phyloP scores from a whole-genome alignment of 2,888 invertebrate genomes.

The Tachina fera region DNA sequence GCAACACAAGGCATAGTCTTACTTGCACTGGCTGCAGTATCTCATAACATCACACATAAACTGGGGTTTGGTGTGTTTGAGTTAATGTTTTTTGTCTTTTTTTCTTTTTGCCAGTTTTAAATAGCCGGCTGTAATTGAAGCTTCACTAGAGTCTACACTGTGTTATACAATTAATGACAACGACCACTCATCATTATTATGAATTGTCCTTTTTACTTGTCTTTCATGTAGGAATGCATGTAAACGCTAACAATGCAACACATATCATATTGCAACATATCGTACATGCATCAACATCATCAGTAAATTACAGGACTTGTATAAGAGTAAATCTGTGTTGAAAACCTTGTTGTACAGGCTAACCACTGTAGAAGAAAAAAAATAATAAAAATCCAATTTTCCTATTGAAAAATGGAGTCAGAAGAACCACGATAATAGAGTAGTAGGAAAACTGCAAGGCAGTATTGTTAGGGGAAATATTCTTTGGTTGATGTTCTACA shows the following conservation, averaged over 20 bases:
- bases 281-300: slow-evolving; percentile 18
- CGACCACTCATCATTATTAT: slow-evolving; percentile 51
- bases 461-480: slow-evolving; percentile 8
- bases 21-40: not conserved
- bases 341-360: slow-evolving; percentile 7
- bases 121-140: slow-evolving; percentile 53
- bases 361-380: not conserved
- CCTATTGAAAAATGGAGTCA: not conserved
- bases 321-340: slow-evolving; percentile 15
- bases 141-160: slow-evolving; percentile 21
- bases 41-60: slow-evolving; percentile 10
- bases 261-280: slow-evolving; percentile 38
- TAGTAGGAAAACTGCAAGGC: not conserved
- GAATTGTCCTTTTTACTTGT: slow-evolving; percentile 49
- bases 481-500: not conserved
- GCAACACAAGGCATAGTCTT: not conserved
- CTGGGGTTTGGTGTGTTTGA: slow-evolving; percentile 1
- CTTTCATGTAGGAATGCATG: not conserved
- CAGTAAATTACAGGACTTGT: slow-evolving; percentile 2
- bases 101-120: not conserved
- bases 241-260: slow-evolving; percentile 4
- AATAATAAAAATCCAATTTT: not conserved
- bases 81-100: not conserved
- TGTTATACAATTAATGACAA: slow-evolving; percentile 3
- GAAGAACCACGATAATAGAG: not conserved